phyloP scores from a whole-genome alignment of 2,113 vertebrate genomes.

The Phycodurus eques region DNA sequence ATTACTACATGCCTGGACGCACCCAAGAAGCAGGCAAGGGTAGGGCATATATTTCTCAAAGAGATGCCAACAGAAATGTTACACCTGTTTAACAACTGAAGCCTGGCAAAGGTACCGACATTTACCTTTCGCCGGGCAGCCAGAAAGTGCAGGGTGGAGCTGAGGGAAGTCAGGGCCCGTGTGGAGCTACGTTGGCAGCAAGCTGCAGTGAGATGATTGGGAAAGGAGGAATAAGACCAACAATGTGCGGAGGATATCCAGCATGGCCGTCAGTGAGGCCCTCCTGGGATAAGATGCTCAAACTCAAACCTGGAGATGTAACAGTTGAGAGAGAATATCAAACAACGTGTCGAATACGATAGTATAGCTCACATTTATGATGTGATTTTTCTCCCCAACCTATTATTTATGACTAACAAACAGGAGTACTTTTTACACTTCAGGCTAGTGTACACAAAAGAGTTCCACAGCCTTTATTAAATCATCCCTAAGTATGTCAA shows the following conservation, averaged over 20 bases:
- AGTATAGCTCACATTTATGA: no score
- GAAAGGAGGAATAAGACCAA: conserved; percentile 54
- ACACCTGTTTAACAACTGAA: neutral
- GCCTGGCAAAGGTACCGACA: neutral
- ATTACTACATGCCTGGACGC: neutral
- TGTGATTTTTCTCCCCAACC: no score
- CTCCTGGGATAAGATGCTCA: conserved; percentile 30
- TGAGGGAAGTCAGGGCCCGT: conserved; percentile 8
- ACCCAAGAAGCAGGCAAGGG: neutral
- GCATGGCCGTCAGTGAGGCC: conserved; percentile 54
- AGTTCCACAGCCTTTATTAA: no score
- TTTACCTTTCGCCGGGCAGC: conserved; percentile 51
- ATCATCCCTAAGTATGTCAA: no score
- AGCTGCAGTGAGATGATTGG: conserved; percentile 41
- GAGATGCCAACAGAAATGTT: neutral
- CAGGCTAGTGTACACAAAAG: no score
- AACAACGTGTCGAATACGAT: neutral
- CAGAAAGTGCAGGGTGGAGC: conserved; percentile 22
- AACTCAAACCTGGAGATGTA: neutral
- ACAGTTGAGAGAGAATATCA: neutral
- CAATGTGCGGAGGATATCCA: conserved; percentile 43
- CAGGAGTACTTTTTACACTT: no score
- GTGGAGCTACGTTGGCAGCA: conserved; percentile 52
- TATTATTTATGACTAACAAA: no score
- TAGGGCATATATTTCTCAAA: conserved; percentile 1